Conservation (phyloP, 2,888 invertebrate species). For the Proisotoma minuta region DNA sequence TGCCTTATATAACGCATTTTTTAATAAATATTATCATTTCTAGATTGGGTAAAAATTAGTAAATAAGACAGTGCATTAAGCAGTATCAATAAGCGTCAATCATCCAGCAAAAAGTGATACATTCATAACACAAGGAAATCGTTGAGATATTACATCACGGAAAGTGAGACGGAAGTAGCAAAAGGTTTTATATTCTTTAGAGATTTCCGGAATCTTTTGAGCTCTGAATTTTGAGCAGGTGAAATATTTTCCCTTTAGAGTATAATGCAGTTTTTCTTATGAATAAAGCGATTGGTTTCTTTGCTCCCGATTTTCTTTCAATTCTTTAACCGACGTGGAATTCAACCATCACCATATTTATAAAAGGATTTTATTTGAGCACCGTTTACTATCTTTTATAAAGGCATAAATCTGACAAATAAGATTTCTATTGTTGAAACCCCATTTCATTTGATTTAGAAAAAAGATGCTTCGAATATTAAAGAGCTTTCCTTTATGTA, state of each 20-base stretch:
- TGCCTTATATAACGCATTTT: too few relatives aligned
- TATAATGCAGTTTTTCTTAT: slow-evolving; percentile 14
- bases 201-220: not conserved
- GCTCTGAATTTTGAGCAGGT: slow-evolving; percentile 5
- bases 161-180: too few relatives aligned
- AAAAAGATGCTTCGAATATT: not conserved
- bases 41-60: too few relatives aligned
- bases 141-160: too few relatives aligned
- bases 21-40: too few relatives aligned
- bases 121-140: too few relatives aligned
- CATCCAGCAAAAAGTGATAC: too few relatives aligned
- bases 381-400: not conserved
- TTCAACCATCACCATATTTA: slow-evolving; percentile 17
- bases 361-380: slow-evolving; percentile 3
- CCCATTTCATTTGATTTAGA: not conserved
- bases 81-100: too few relatives aligned
- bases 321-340: not conserved
- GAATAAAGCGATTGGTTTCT: slow-evolving; percentile 38
- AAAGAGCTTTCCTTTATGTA: not conserved
- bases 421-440: not conserved
- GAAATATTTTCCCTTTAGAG: not conserved
- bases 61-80: too few relatives aligned
- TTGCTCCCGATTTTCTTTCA: slow-evolving; percentile 15
- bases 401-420: not conserved
- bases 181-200: slow-evolving; percentile 5